Evolutionary conservation across 2,113 vertebrate genomes (phyloP), one percentile per base, ranked within the genome.

Genomic region (Hirundichthys speculiger): DNA sequence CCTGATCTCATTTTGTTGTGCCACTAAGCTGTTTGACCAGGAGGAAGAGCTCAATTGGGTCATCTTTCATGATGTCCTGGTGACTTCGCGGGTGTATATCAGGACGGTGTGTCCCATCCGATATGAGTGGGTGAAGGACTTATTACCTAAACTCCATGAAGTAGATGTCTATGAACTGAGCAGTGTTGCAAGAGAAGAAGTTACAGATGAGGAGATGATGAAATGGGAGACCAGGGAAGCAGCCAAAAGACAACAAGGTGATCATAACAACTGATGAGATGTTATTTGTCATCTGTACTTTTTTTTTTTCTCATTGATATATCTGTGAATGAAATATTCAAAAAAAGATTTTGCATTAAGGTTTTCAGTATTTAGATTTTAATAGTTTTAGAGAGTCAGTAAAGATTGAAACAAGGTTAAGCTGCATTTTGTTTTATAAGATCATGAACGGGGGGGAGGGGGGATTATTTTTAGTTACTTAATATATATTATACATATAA

Each of bases 101-200:
- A 91, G 96, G 87, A 98, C 95, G 0, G 93, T 96, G 51, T 98
- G 98, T 86, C 96, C 96, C 2, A 93, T 98, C 60, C 95, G 94
- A 70, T 98, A 99, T 1, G 94, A 96, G 13, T 99, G 98, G 97
- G 94, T 99, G 62, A 94, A 92, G 85, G 95, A 98, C 60, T 92
- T 99, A 65, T 80, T 99, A 73, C 97, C 98, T n/a, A 95, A 96
- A 68, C 82, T 99, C 40, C 96, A 99, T 74, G 94, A 98, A 76
- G 88, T 99, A 25, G 95, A 99, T 0, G 94, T 93, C 0, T 93
- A 98, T 9, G 96, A 97, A 50, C 87, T 99, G 72, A 99, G 96
- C 88, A 98, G 91, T 0, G 94, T 99, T 64, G 95, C 97, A 15
- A 92, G 95, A 86, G 91, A 96, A 62, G 96, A 98, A 88, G 93